Base-by-base conservation (phyloP, 2,113 vertebrate genomes). In the Chloroceryle aenea region DNA sequence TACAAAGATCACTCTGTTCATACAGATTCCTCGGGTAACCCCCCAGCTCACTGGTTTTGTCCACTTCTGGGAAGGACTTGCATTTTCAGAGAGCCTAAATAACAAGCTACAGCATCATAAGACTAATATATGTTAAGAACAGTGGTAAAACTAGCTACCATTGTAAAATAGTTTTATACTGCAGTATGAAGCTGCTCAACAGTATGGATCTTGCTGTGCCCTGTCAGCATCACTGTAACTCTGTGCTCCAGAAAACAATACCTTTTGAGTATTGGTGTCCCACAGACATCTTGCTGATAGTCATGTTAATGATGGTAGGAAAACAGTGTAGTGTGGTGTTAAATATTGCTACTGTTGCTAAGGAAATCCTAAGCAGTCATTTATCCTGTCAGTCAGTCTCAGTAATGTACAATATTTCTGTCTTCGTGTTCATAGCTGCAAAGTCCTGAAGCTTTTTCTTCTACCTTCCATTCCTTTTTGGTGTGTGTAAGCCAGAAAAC, bases 41-140 rank as follows among this genome's bases (percentile, higher is more conserved):
- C 4, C 2, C 1, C 4, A 34, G 0, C 3, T 75, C 14, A 8
- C 40, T 83, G 59, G 1, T 20, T 64, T 85, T 4, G 4, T 40
- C 67, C 22, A 2, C 19, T 61, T 67, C 40, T 47, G 34, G 52
- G 29, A 48, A 69, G 27, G 6, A 27, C 40, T 64, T 43, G 27
- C 6, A 1, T 53, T 90, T 88, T 62, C 62, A 76, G 45, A 61
- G 67, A 45, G 43, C 15, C 32, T 78, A 30, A 56, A 22, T 0
- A 3, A 53, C 38, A 22, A 76, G 30, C 45, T 71, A 4, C 38
- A 55, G 61, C 40, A 4, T 7, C 73, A 10, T 63, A 74, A 74
- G 10, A 11, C 34, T 56, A 27, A 25, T 20, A 5, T 30, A 2
- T 1, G 0, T 40, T 61, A 56, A 66, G 26, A 69, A 40, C 30